Conservation (phyloP, 2,888 invertebrate species). For the Drosophila pegasa region DNA sequence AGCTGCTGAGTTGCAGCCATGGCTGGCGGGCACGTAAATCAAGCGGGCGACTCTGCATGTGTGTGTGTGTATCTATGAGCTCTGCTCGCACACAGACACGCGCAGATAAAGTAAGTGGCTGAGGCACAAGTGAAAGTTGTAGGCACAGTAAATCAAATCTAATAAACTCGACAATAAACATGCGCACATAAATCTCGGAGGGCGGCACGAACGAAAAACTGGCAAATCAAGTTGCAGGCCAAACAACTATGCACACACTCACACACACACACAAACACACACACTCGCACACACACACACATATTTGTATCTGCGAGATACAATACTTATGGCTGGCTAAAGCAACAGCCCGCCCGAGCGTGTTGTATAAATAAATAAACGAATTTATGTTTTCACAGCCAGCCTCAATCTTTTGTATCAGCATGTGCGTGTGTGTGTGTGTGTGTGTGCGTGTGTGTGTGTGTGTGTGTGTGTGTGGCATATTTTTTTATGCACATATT, state of each 20-base stretch:
- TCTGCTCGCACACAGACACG: conserved; percentile 14
- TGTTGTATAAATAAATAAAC: conserved; percentile 74
- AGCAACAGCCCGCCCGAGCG: conserved; percentile 54
- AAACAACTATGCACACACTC: conserved; percentile 44
- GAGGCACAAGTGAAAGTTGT: conserved; percentile 56
- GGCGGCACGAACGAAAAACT: conserved; percentile 61
- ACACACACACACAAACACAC: conserved; percentile 13
- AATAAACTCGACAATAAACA: conserved; percentile 78
- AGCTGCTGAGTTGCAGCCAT: conserved; percentile 34
- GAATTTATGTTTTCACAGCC: conserved; percentile 64
- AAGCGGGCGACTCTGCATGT: conserved; percentile 18
- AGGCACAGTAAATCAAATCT: conserved; percentile 74
- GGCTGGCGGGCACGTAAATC: conserved; percentile 46
- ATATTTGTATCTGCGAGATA: conserved; percentile 45
- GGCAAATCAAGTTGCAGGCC: conserved; percentile 63
- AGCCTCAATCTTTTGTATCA: conserved; percentile 14
- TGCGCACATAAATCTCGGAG: conserved; percentile 70
- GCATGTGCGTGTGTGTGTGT: conserved; percentile 4
- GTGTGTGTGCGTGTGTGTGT: background rate
- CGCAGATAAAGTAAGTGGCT: conserved; percentile 6
- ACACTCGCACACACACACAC: conserved; percentile 14
- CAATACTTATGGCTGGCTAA: conserved; percentile 52
- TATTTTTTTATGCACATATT: conserved; percentile 69
- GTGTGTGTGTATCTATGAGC: conserved; percentile 25
- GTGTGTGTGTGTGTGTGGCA: conserved; percentile 21